These are phyloP conservation scores for Chrysocyon brachyurus DNA, from an alignment of 2,797 vertebrate genomes.

Conservation along the genomic window DNA sequence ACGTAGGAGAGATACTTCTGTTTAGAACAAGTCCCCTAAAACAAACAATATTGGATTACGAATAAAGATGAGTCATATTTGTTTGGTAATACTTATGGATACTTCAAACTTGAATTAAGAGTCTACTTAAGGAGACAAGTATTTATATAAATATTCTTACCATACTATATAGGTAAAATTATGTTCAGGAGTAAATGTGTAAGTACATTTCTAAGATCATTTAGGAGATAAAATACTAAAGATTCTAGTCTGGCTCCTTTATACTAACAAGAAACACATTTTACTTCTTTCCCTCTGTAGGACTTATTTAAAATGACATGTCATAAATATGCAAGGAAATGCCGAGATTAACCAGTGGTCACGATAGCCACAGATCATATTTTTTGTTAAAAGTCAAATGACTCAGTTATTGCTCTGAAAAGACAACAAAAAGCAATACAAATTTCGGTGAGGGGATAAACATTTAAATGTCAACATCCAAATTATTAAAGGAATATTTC, in stretches of 20 bases:
- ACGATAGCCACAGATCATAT: rapidly evolving
- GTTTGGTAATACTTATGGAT: constrained; percentile 26
- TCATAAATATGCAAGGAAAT: not conserved
- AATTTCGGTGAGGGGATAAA: not conserved
- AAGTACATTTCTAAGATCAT: not conserved
- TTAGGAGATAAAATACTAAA: constrained; percentile 15
- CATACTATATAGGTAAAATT: constrained; percentile 27
- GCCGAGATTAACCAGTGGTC: not conserved
- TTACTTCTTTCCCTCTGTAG: not conserved
- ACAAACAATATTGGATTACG: constrained; percentile 74
- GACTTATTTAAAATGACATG: not conserved
- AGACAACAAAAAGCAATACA: not conserved
- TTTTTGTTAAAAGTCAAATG: not conserved
- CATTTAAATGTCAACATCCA: not conserved
- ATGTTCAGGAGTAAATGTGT: constrained; percentile 13
- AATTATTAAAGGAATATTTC: not conserved
- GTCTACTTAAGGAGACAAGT: constrained; percentile 63
- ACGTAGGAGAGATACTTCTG: constrained; percentile 65
- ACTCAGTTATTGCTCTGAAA: not conserved
- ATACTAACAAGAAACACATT: constrained; percentile 6
- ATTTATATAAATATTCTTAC: constrained; percentile 51
- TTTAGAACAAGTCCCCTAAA: constrained; percentile 76
- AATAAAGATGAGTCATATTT: constrained; percentile 77
- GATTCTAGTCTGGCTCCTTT: not conserved
- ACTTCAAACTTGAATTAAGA: constrained; percentile 65